A percentile compares a stretch with the other conserved stretches of the same genome.
Evolutionary conservation across 2,113 vertebrate genomes (phyloP).

Genomic region (Pachycephala philippinensis): DNA sequence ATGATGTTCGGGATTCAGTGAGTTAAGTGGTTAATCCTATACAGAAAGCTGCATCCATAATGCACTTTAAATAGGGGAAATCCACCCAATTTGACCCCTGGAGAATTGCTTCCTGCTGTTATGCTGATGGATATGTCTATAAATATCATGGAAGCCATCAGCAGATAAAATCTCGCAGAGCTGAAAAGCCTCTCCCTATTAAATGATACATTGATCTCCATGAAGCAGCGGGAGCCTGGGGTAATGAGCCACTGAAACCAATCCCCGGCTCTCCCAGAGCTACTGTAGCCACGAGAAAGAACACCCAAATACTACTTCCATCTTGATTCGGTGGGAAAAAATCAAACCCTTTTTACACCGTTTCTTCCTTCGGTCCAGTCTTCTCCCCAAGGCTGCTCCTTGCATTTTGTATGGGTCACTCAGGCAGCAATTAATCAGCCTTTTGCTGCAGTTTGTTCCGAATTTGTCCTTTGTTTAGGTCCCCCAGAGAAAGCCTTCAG

Average conservation of each 20-base stretch:
- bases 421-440: neutral
- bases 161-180: neutral
- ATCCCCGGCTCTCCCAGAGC: neutral
- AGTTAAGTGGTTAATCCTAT: constrained; percentile 56
- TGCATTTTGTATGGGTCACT: neutral
- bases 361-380: neutral
- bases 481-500: neutral
- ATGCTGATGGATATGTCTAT: constrained; percentile 12
- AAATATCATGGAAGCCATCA: constrained; percentile 38
- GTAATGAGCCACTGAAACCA: neutral
- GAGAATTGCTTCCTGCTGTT: constrained; percentile 44
- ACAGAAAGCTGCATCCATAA: constrained; percentile 49
- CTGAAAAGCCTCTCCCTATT: constrained; percentile 30
- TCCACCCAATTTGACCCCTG: constrained; percentile 18
- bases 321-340: neutral
- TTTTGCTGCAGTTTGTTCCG: neutral
- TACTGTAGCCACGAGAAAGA: neutral
- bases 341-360: accelerated
- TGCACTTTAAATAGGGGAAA: constrained; percentile 16
- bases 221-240: neutral
- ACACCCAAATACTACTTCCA: neutral
- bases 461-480: neutral
- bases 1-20: constrained; percentile 6
- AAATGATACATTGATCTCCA: constrained; percentile 33
- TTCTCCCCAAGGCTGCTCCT: neutral